phyloP scores from a whole-genome alignment of 2,888 invertebrate genomes.

The Drosophila merina region DNA sequence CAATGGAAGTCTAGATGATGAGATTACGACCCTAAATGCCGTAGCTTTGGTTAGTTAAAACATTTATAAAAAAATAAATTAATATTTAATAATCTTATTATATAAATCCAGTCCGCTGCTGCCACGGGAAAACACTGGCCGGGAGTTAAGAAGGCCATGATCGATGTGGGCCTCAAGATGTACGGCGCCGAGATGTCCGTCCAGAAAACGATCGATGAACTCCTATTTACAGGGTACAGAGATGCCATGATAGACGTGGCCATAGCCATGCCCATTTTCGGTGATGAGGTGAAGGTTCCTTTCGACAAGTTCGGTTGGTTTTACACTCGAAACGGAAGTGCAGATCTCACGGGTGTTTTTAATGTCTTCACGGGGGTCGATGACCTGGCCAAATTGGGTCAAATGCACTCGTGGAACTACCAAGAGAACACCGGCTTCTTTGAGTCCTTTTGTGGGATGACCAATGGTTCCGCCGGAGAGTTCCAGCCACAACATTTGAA shows the following conservation, averaged over 20 bases:
- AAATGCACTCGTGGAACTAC: conserved; percentile 90
- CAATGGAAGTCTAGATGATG: conserved; percentile 88
- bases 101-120: conserved; percentile 84
- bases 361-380: conserved; percentile 90
- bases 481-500: conserved; percentile 88
- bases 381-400: conserved; percentile 87
- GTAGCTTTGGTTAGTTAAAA: conserved; percentile 89
- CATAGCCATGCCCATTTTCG: conserved; percentile 86
- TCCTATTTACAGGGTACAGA: conserved; percentile 92
- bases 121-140: conserved; percentile 86
- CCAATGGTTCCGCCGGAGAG: conserved; percentile 92
- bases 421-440: conserved; percentile 86
- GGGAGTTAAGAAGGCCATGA: conserved; percentile 85
- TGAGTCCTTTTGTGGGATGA: conserved; percentile 85
- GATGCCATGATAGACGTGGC: conserved; percentile 90
- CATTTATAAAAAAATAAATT: background rate
- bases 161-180: conserved; percentile 86
- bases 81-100: background rate
- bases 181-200: conserved; percentile 86
- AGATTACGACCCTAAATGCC: conserved; percentile 90
- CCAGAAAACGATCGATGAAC: conserved; percentile 87
- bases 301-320: conserved; percentile 95
- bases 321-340: conserved; percentile 91
- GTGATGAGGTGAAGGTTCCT: conserved; percentile 85
- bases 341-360: conserved; percentile 90